These are phyloP conservation scores for Neodiprion fabricii DNA, from an alignment of 1,140 invertebrate genomes.

Conservation along the genomic window DNA sequence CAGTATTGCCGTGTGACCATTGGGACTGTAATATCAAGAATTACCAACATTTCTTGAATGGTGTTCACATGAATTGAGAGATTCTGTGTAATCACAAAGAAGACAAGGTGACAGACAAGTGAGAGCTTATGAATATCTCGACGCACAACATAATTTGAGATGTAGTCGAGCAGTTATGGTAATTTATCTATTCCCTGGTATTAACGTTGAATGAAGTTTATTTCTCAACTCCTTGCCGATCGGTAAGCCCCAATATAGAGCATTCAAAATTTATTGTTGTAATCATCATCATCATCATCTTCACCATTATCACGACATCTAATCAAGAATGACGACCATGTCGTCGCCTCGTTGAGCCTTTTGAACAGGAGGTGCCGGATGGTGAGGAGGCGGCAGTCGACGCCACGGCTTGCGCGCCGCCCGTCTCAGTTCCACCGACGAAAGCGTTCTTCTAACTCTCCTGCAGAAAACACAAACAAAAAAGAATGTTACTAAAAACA, in stretches of 20 bases:
- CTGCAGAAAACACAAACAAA: slow-evolving; percentile 63
- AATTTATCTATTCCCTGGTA: not conserved
- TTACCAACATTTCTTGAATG: not conserved
- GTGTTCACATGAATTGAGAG: not conserved
- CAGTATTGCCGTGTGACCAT: not conserved
- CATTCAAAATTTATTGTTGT: slow-evolving; percentile 9
- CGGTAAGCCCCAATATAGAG: not conserved
- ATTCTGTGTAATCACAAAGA: not conserved
- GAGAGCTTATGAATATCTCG: too few relatives aligned
- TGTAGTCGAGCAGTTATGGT: too few relatives aligned
- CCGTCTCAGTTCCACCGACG: slow-evolving; percentile 81
- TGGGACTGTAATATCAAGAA: too few relatives aligned
- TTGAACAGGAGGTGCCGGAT: slow-evolving; percentile 46
- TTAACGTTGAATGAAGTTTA: slow-evolving; percentile 1
- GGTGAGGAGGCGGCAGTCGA: slow-evolving; percentile 63
- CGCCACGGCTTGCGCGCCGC: slow-evolving; percentile 92
- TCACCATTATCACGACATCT: slow-evolving; percentile 47
- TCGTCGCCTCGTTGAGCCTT: slow-evolving; percentile 57
- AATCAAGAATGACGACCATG: slow-evolving; percentile 76
- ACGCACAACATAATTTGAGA: too few relatives aligned
- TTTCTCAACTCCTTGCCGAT: not conserved
- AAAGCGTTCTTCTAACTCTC: slow-evolving; percentile 81
- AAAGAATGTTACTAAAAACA: slow-evolving; percentile 20
- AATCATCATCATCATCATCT: slow-evolving; percentile 1
- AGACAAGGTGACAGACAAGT: too few relatives aligned